Evolutionary conservation across 64 coral and sea anemone genomes (phyloP).

Genomic region (Montipora sp.): DNA sequence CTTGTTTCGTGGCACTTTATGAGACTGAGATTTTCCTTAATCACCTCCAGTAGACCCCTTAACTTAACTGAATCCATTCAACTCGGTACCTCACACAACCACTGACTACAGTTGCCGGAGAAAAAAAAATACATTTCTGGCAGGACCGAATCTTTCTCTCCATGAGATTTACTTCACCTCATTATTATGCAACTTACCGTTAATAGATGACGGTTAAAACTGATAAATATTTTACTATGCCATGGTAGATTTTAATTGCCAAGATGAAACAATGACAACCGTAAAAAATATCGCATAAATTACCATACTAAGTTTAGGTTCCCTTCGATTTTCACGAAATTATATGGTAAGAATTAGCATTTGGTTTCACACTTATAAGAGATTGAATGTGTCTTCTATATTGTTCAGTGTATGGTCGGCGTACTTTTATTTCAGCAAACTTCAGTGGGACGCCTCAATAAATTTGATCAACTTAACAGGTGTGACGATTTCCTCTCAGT

Average conservation of each 20-base stretch:
- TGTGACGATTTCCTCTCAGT: no score
- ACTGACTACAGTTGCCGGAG: no score
- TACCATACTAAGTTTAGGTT: neutral
- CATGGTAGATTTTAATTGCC: neutral
- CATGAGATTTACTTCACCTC: neutral
- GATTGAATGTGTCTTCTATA: no score
- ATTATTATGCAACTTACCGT: neutral
- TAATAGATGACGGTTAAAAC: neutral
- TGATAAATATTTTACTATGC: neutral
- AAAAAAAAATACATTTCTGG: neutral
- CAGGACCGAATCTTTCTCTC: neutral
- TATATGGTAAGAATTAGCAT: no score
- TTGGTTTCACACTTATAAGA: no score
- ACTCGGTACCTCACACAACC: neutral
- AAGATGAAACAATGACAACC: neutral
- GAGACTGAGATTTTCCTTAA: no score
- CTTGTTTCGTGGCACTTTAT: neutral
- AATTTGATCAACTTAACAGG: no score
- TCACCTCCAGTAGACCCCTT: no score
- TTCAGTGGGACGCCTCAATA: no score
- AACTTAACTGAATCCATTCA: neutral
- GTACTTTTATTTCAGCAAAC: no score
- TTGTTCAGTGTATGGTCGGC: no score
- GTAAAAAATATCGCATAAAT: neutral
- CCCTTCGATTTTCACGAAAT: no score